A percentile compares a stretch with the other conserved stretches of the same genome.
phyloP scores from a whole-genome alignment of 2,888 invertebrate genomes.

The Diarsia brunnea region DNA sequence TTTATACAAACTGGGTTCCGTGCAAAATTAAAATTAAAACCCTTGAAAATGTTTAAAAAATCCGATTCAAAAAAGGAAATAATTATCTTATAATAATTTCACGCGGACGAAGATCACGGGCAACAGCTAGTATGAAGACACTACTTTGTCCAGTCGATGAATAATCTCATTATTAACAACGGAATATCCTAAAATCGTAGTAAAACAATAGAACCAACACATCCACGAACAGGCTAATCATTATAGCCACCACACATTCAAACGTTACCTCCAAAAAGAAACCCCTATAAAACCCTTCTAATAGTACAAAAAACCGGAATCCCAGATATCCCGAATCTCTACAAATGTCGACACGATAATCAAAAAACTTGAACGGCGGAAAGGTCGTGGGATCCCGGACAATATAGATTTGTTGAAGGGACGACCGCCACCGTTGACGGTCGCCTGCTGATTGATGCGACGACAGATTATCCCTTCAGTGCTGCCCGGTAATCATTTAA shows the following conservation, averaged over 20 bases:
- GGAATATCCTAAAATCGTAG: background rate
- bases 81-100: no score
- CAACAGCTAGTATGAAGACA: background rate
- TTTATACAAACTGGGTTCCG: no score
- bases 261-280: constrained; percentile 1
- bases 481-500: constrained; percentile 55
- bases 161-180: background rate
- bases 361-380: constrained; percentile 55
- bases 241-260: background rate
- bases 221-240: background rate
- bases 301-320: constrained; percentile 25
- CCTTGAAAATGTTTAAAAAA: no score
- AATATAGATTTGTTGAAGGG: constrained; percentile 65
- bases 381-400: constrained; percentile 52
- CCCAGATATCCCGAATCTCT: constrained; percentile 22
- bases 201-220: background rate
- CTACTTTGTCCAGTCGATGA: background rate
- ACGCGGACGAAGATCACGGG: no score
- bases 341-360: constrained; percentile 48
- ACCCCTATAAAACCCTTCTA: constrained; percentile 7
- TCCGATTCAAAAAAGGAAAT: no score
- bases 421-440: constrained; percentile 54
- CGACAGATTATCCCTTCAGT: constrained; percentile 66
- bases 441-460: constrained; percentile 68
- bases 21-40: no score